Conservation (phyloP, 2,113 vertebrate species). For the Tricholaema leucomelas region DNA sequence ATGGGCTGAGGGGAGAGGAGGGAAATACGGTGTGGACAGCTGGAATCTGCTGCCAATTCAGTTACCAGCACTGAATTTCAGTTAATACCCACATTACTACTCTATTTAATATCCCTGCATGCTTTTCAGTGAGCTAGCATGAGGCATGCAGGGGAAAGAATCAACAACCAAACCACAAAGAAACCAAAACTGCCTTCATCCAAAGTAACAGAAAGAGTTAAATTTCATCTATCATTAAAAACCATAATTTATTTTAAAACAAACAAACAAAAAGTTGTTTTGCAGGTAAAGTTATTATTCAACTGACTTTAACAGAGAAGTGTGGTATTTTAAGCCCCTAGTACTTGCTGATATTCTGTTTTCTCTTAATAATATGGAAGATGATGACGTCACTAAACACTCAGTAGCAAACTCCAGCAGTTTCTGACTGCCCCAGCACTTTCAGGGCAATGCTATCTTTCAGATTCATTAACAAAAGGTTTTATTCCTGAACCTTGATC, state of each 20-base stretch:
- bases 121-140: background rate
- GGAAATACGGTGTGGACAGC: background rate
- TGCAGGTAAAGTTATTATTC: background rate
- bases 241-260: background rate
- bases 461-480: background rate
- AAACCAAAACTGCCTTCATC: background rate
- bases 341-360: background rate
- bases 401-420: background rate
- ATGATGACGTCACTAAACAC: background rate
- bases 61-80: background rate
- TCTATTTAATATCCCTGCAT: background rate
- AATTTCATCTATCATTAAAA: background rate
- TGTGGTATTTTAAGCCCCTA: background rate
- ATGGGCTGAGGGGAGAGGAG: background rate
- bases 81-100: background rate
- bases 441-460: background rate
- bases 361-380: background rate
- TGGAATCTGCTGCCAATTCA: background rate
- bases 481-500: constrained; percentile 11
- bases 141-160: background rate
- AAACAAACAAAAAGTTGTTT: background rate
- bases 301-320: background rate
- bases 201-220: background rate
- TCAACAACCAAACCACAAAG: background rate
- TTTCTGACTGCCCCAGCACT: background rate